phyloP scores from a whole-genome alignment of 2,113 vertebrate species.

The Pollachius pollachius region DNA sequence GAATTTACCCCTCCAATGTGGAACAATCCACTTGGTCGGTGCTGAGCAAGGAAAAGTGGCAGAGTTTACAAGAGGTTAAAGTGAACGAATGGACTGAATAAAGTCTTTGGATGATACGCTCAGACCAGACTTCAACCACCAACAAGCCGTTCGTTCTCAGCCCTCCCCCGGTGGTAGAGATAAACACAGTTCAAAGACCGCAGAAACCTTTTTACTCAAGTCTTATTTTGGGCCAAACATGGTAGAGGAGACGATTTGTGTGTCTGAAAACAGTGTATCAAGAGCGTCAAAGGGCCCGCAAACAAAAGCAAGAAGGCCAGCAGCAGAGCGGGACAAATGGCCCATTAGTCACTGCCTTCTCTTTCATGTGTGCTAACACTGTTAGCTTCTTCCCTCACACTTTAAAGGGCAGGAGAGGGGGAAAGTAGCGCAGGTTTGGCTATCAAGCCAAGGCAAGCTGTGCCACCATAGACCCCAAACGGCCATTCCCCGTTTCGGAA shows the following conservation, averaged over 20 bases:
- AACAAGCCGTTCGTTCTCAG: constrained; percentile 26
- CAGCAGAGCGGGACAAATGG: constrained; percentile 64
- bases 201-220: constrained; percentile 37
- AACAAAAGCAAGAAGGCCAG: constrained; percentile 65
- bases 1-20: neutral
- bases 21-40: neutral
- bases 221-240: constrained; percentile 73
- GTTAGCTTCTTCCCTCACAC: constrained; percentile 22
- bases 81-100: no score
- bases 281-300: constrained; percentile 63
- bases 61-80: constrained; percentile 17
- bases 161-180: constrained; percentile 60
- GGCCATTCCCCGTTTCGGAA: no score
- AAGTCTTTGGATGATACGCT: no score
- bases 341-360: constrained; percentile 67
- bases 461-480: constrained; percentile 7
- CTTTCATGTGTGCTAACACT: constrained; percentile 49
- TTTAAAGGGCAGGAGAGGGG: constrained; percentile 49
- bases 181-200: constrained; percentile 37
- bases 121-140: constrained; percentile 24
- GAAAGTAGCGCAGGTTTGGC: constrained; percentile 36
- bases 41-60: neutral
- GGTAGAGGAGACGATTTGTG: constrained; percentile 63
- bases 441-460: constrained; percentile 49
- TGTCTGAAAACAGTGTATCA: constrained; percentile 68